These are phyloP conservation scores for Falco biarmicus DNA, from an alignment of 2,797 vertebrate species.

Conservation along the genomic window DNA sequence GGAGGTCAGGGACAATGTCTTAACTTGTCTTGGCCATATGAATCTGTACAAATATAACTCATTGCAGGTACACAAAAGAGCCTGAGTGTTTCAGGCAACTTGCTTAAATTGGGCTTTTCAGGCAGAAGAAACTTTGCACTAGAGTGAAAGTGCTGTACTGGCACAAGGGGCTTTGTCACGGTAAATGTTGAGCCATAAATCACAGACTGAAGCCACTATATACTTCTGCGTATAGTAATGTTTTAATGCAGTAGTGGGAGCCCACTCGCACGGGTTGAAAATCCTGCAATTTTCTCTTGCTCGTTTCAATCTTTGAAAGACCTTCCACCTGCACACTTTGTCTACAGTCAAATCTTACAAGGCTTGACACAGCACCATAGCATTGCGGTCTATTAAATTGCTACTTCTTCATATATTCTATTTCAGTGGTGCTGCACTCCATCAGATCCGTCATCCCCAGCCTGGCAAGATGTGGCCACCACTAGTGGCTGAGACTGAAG, in stretches of 20 bases:
- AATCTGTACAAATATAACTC: background rate
- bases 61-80: background rate
- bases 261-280: background rate
- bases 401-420: background rate
- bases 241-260: background rate
- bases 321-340: background rate
- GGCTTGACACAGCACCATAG: background rate
- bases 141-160: background rate
- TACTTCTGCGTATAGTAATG: background rate
- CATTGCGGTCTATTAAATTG: background rate
- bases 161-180: background rate
- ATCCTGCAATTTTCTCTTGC: background rate
- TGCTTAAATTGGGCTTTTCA: background rate
- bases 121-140: background rate
- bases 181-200: background rate
- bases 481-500: background rate
- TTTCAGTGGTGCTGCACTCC: background rate
- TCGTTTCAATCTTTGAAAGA: background rate
- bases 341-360: background rate
- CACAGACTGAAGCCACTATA: background rate
- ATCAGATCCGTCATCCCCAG: background rate
- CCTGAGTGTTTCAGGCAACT: background rate
- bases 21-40: accelerated
- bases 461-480: background rate
- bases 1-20: background rate